Conservation (phyloP, 2,113 vertebrate species). For the Scartelaos histophorus region DNA sequence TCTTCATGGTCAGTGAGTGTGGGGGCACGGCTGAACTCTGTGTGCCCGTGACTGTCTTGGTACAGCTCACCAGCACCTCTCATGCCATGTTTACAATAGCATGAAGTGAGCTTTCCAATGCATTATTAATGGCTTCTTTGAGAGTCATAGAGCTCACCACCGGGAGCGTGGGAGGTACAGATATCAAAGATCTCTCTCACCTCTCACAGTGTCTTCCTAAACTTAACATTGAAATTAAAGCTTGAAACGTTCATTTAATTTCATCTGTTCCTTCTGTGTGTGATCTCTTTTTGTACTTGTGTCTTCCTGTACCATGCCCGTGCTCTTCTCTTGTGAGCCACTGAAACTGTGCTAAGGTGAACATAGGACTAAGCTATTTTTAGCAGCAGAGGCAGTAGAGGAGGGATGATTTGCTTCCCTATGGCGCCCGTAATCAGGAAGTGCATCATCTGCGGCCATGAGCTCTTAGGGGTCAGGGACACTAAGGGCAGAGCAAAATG, state of each 20-base stretch:
- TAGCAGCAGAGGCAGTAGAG: constrained; percentile 49
- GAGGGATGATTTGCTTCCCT: constrained; percentile 54
- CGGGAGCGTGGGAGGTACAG: constrained; percentile 48
- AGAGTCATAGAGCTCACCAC: constrained; percentile 47
- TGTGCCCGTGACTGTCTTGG: not conserved
- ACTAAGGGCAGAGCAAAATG: constrained; percentile 3
- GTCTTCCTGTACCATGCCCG: constrained; percentile 39
- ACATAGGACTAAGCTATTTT: constrained; percentile 61
- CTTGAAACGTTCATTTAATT: constrained; percentile 33
- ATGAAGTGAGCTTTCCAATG: constrained; percentile 43
- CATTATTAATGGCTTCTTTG: constrained; percentile 70
- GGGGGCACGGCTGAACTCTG: not conserved
- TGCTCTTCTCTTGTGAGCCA: constrained; percentile 46
- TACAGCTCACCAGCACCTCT: constrained; percentile 20
- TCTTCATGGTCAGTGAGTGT: constrained; percentile 6
- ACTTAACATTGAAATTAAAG: constrained; percentile 36
- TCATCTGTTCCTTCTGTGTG: constrained; percentile 36
- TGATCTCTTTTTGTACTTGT: constrained; percentile 9
- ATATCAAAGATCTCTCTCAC: constrained; percentile 42
- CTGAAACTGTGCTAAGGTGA: constrained; percentile 54
- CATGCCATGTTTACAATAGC: constrained; percentile 60
- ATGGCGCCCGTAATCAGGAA: constrained; percentile 52
- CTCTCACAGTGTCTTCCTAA: constrained; percentile 16
- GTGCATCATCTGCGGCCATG: constrained; percentile 29
- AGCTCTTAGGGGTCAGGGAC: constrained; percentile 20